A percentile compares a stretch with the other conserved stretches of the same genome.
These are phyloP conservation scores for Coptodon bakossiorum DNA, from an alignment of 2,113 vertebrate genomes.

Conservation along the genomic window DNA sequence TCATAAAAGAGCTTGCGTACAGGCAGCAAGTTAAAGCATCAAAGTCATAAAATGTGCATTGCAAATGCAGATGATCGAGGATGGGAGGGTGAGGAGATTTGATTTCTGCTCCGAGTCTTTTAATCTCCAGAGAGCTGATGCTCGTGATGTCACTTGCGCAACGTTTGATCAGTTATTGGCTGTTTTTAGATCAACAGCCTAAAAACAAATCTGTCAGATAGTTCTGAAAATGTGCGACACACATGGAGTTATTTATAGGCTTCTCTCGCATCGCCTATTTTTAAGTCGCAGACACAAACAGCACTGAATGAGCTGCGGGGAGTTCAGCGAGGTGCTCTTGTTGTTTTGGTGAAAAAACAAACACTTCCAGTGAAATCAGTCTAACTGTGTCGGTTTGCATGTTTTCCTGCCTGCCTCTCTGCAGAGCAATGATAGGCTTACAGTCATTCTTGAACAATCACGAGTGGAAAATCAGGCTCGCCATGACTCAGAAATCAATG, in stretches of 20 bases:
- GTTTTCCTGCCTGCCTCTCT: neutral
- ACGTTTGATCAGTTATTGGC: slow-evolving; percentile 51
- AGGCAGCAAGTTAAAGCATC: neutral
- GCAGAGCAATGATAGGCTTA: slow-evolving; percentile 16
- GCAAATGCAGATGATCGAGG: neutral
- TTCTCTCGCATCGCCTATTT: slow-evolving; percentile 36
- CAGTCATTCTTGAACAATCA: slow-evolving; percentile 6
- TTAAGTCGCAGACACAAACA: slow-evolving; percentile 40
- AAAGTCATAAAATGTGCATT: slow-evolving; percentile 7
- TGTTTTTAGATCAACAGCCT: slow-evolving; percentile 62
- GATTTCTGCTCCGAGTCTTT: neutral
- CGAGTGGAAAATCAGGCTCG: slow-evolving; percentile 32
- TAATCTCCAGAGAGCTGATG: slow-evolving; percentile 23
- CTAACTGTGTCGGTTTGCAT: neutral
- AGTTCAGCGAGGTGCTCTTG: slow-evolving; percentile 12
- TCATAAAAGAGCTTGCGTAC: neutral
- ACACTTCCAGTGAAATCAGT: neutral
- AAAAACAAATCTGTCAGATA: slow-evolving; percentile 60
- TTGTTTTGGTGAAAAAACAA: slow-evolving; percentile 35
- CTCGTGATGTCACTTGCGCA: neutral
- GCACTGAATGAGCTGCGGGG: slow-evolving; percentile 4
- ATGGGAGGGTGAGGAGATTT: neutral
- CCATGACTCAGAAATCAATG: slow-evolving; percentile 52
- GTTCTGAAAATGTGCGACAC: slow-evolving; percentile 39
- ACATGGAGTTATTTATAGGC: slow-evolving; percentile 53